Percentiles rank a stretch among this genome's conserved stretches.
phyloP scores from a whole-genome alignment of 2,888 invertebrate species.

The Pharmacophagus antenor region DNA sequence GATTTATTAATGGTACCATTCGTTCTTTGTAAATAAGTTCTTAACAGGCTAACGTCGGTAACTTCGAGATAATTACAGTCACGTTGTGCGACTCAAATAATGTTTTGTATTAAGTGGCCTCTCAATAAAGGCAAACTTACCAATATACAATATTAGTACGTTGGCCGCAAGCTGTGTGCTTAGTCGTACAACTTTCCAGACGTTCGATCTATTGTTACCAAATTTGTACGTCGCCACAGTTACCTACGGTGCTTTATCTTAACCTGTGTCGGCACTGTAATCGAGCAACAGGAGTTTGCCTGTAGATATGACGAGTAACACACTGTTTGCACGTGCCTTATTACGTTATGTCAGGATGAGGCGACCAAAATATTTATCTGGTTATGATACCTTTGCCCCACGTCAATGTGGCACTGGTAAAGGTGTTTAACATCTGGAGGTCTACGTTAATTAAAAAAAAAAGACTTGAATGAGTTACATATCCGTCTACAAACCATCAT shows the following conservation, averaged over 20 bases:
- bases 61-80: conserved; percentile 33
- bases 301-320: no score
- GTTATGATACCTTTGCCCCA: not conserved
- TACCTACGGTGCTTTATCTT: conserved; percentile 31
- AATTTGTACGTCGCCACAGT: conserved; percentile 40
- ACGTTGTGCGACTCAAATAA: conserved; percentile 31
- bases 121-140: conserved; percentile 38
- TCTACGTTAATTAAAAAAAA: no score
- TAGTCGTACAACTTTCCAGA: conserved; percentile 57
- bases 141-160: conserved; percentile 42
- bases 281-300: conserved; percentile 10
- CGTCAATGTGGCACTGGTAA: no score
- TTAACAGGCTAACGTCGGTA: conserved; percentile 24
- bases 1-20: not conserved
- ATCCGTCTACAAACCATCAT: no score
- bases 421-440: no score
- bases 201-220: conserved; percentile 48
- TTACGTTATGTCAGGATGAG: no score
- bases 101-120: conserved; percentile 31
- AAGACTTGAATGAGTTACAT: no score
- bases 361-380: no score
- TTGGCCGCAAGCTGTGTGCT: conserved; percentile 46
- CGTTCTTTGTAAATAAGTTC: not conserved
- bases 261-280: conserved; percentile 35
- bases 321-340: no score